Evolutionary conservation across 2,888 invertebrate genomes (phyloP).

Genomic region (Chironomus riparius): DNA sequence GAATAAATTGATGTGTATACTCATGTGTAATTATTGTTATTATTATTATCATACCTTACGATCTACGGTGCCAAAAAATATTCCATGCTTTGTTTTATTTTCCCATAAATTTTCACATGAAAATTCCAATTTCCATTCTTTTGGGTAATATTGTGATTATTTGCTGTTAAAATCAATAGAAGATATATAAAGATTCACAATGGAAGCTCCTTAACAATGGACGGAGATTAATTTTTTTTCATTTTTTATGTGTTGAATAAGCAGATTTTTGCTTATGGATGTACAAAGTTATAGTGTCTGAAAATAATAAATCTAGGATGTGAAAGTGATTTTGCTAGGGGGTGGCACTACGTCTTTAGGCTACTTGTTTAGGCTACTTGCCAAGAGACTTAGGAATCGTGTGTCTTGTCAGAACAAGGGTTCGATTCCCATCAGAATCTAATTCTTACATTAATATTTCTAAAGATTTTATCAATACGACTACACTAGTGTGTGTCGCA

Average conservation of each 20-base stretch:
- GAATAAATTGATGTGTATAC: neutral
- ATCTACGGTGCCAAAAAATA: neutral
- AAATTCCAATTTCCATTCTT: neutral
- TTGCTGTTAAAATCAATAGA: constrained; percentile 1
- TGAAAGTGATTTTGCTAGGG: too few species aligned
- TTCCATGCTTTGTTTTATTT: neutral
- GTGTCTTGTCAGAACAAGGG: too few species aligned
- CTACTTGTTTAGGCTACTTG: too few species aligned
- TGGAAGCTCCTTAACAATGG: neutral
- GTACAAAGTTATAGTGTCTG: too few species aligned
- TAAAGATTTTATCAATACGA: too few species aligned
- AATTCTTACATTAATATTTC: too few species aligned
- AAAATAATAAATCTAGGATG: too few species aligned
- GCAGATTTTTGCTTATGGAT: too few species aligned
- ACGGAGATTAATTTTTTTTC: neutral
- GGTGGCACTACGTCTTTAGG: too few species aligned
- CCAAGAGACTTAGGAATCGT: too few species aligned
- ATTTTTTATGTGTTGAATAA: neutral
- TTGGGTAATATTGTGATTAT: neutral
- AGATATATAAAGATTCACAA: neutral
- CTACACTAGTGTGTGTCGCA: too few species aligned
- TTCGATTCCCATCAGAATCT: too few species aligned
- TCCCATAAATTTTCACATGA: neutral
- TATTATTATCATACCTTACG: neutral
- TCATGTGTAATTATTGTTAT: neutral